phyloP scores from a whole-genome alignment of 2,888 invertebrate species.

The Perizoma flavofasciatum region DNA sequence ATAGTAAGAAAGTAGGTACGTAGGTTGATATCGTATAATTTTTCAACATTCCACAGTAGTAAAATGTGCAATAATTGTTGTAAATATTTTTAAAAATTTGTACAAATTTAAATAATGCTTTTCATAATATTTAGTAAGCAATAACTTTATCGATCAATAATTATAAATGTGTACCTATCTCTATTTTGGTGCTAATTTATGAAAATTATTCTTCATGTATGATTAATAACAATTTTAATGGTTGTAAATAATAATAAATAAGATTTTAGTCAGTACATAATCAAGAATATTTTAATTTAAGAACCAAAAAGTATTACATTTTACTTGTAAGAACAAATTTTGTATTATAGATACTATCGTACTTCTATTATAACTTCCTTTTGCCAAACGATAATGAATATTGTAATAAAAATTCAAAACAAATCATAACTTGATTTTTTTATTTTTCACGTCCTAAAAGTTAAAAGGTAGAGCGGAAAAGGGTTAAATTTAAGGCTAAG shows the following conservation, averaged over 20 bases:
- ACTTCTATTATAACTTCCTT: slow-evolving; percentile 62
- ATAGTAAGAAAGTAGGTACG: no score
- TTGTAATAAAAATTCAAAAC: slow-evolving; percentile 70
- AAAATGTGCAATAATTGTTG: slow-evolving; percentile 57
- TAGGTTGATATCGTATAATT: slow-evolving; percentile 18
- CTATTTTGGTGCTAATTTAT: slow-evolving; percentile 74
- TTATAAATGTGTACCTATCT: slow-evolving; percentile 31
- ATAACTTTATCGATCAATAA: no score
- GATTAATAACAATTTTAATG: slow-evolving; percentile 40
- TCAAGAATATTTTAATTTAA: slow-evolving; percentile 53
- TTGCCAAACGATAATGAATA: slow-evolving; percentile 77
- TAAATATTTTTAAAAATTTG: slow-evolving; percentile 36
- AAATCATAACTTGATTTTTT: slow-evolving; percentile 35
- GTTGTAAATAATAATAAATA: slow-evolving; percentile 26
- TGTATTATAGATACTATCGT: slow-evolving; percentile 47
- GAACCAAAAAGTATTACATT: slow-evolving; percentile 81
- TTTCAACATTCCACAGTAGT: slow-evolving; percentile 77
- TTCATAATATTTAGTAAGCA: slow-evolving; percentile 9
- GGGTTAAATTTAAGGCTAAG: no score
- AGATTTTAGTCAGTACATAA: slow-evolving; percentile 45
- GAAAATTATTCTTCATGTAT: slow-evolving; percentile 45
- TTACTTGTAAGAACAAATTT: slow-evolving; percentile 52
- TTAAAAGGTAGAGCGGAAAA: no score
- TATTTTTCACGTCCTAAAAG: slow-evolving; percentile 29
- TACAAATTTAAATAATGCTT: slow-evolving; percentile 15